phyloP scores from a whole-genome alignment of 2,888 invertebrate genomes.

The Stenotaenia linearis region DNA sequence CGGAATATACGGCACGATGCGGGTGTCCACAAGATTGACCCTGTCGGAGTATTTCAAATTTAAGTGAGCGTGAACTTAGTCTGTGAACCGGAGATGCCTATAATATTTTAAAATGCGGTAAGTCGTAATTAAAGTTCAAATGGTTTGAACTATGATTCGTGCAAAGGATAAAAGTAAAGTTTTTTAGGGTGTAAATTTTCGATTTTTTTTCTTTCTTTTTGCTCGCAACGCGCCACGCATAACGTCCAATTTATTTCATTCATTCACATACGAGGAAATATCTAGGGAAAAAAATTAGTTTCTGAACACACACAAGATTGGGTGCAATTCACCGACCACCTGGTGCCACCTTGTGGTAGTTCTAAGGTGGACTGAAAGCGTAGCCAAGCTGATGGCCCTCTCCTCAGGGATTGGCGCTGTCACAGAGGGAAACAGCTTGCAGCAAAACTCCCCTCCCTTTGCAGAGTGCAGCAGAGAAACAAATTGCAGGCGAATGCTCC shows the following conservation, averaged over 20 bases:
- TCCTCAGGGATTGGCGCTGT: constrained; percentile 1
- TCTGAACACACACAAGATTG: not conserved
- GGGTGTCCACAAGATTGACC: not conserved
- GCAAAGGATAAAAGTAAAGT: not conserved
- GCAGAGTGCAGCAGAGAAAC: not conserved
- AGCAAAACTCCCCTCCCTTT: not conserved
- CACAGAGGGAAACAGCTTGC: constrained; percentile 4
- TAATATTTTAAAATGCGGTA: not conserved
- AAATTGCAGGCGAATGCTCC: constrained; percentile 9
- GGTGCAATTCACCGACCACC: constrained; percentile 1
- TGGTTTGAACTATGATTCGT: not conserved
- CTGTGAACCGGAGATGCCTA: not conserved
- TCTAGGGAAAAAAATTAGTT: not conserved
- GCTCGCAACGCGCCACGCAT: not conserved
- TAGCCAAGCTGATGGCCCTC: not conserved
- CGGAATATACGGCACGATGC: not conserved
- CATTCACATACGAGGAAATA: not conserved
- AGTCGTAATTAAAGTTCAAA: not conserved
- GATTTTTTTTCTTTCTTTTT: too few relatives aligned
- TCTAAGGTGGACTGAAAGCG: constrained; percentile 5
- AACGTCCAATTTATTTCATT: not conserved
- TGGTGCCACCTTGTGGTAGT: constrained; percentile 1
- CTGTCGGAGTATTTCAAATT: not conserved
- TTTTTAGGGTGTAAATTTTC: too few relatives aligned
- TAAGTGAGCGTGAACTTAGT: not conserved